These are phyloP conservation scores for Natrix natrix DNA, from an alignment of 2,797 vertebrate species.

Conservation along the genomic window DNA sequence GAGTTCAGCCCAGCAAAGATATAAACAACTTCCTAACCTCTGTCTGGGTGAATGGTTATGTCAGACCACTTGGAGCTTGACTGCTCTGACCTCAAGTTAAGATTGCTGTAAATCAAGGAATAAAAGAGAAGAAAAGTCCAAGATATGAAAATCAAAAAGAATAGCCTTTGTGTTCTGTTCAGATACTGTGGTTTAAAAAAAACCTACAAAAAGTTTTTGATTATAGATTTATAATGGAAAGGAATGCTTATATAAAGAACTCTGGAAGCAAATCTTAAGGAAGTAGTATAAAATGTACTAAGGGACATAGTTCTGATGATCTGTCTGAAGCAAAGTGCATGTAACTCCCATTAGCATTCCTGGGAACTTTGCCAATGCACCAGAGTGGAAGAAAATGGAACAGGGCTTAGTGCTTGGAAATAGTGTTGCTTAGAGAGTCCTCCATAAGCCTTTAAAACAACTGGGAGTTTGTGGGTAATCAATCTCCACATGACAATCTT, in stretches of 20 bases:
- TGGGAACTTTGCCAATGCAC: constrained; percentile 14
- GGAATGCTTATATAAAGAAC: background rate
- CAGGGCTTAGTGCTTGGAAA: constrained; percentile 20
- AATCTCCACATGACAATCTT: background rate
- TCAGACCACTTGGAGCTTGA: background rate
- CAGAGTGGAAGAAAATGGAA: background rate
- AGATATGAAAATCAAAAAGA: background rate
- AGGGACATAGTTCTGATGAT: background rate
- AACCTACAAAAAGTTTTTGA: background rate
- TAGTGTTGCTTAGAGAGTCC: constrained; percentile 3
- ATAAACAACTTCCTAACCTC: background rate
- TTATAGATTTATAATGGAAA: background rate
- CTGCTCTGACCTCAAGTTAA: background rate
- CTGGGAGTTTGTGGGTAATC: constrained; percentile 1
- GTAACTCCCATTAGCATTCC: constrained; percentile 25
- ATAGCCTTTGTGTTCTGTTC: background rate
- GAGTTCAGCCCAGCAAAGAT: background rate
- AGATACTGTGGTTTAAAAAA: background rate
- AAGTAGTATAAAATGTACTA: background rate
- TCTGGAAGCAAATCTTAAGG: background rate
- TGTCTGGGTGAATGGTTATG: background rate
- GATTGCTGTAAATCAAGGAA: background rate
- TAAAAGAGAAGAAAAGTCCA: background rate
- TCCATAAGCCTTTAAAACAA: constrained; percentile 23
- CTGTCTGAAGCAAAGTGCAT: background rate